A percentile compares a stretch with the other conserved stretches of the same genome.
phyloP scores from a whole-genome alignment of 2,113 vertebrate species.

The Gavia stellata region DNA sequence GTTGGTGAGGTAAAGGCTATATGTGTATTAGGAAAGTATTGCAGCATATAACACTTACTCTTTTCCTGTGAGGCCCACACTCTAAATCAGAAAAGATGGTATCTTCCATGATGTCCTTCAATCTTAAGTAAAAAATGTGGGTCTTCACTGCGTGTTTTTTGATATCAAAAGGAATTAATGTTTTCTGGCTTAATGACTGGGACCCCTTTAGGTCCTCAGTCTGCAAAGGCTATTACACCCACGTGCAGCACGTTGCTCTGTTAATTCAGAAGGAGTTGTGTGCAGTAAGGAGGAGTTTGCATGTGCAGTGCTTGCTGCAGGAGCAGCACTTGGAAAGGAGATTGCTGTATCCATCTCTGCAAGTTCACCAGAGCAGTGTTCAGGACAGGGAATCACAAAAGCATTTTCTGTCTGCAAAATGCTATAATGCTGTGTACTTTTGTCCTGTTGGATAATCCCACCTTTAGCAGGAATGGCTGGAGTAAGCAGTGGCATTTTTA shows the following conservation, averaged over 20 bases:
- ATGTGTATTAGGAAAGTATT: background rate
- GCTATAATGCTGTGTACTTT: background rate
- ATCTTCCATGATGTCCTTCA: background rate
- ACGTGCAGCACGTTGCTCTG: fast-evolving
- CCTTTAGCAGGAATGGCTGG: background rate
- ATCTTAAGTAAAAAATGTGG: background rate
- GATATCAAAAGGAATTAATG: background rate
- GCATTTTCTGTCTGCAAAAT: background rate
- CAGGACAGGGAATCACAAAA: background rate
- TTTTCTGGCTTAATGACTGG: background rate
- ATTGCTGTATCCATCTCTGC: background rate
- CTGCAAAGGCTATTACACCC: background rate
- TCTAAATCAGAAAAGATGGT: background rate
- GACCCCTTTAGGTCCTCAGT: background rate
- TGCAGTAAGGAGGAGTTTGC: background rate
- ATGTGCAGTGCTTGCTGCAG: background rate
- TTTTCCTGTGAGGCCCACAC: background rate
- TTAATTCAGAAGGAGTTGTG: background rate
- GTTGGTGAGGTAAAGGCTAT: fast-evolving
- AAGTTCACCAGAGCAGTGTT: background rate
- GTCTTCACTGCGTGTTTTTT: background rate
- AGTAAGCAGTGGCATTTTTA: background rate
- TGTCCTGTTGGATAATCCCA: background rate
- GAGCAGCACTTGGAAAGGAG: background rate
- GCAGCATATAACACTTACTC: background rate